A percentile compares a stretch with the other conserved stretches of the same genome.
Conservation (phyloP, 2,113 vertebrate genomes). For the Bothrops jararaca region DNA sequence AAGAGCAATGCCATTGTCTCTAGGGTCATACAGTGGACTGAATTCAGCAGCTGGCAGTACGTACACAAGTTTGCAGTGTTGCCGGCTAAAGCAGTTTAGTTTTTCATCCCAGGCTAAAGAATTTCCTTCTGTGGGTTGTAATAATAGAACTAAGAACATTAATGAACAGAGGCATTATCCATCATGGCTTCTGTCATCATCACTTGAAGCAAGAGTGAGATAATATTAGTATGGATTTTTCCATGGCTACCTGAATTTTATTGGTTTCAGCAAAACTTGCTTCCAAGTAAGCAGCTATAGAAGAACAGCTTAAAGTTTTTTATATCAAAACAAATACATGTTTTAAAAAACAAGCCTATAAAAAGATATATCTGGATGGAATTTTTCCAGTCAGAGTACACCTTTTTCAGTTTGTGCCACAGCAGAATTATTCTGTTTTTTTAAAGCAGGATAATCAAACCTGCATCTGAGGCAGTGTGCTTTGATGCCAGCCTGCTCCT, state of each 20-base stretch:
- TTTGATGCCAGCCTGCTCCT: conserved; percentile 17
- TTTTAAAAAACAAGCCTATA: not conserved
- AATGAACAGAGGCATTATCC: not conserved
- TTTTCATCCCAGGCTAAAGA: not conserved
- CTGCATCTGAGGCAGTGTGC: conserved; percentile 38
- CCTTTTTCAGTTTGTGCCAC: not conserved
- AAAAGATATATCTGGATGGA: not conserved
- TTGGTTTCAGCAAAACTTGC: not conserved
- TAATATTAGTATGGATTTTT: not conserved
- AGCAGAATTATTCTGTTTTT: conserved; percentile 1
- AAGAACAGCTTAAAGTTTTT: not conserved
- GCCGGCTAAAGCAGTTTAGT: not conserved
- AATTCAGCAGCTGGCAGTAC: conserved; percentile 7
- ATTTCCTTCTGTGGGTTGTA: not conserved
- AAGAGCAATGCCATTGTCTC: not conserved
- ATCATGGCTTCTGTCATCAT: not conserved
- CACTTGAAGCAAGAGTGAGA: not conserved
- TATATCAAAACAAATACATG: not conserved
- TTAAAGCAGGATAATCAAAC: conserved; percentile 5
- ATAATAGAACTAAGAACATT: not conserved
- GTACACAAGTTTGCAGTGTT: not conserved
- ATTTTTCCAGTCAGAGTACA: conserved; percentile 10
- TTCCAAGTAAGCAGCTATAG: not conserved
- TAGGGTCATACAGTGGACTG: not conserved
- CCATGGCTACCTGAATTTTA: not conserved